Conservation (phyloP, 2,888 invertebrate genomes). For the Scotopteryx bipunctaria region DNA sequence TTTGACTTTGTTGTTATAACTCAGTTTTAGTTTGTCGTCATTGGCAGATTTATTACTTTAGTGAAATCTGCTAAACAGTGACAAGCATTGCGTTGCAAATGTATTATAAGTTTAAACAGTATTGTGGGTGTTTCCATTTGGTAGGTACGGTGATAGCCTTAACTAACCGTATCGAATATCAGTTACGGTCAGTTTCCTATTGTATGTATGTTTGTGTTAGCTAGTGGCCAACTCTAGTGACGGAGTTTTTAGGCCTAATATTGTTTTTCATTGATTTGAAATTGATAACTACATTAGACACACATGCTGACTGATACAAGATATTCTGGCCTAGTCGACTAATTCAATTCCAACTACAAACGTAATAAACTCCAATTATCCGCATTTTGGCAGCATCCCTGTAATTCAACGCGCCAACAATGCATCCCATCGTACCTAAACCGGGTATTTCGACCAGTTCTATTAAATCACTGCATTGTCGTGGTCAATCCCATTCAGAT, state of each 20-base stretch:
- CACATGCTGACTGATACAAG: no score
- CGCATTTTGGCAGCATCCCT: conserved; percentile 30
- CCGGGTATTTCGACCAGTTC: conserved; percentile 63
- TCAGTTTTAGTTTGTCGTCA: conserved; percentile 80
- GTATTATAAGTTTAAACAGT: no score
- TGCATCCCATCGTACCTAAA: conserved; percentile 36
- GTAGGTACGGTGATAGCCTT: no score
- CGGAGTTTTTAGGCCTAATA: no score
- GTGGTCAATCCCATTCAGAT: conserved; percentile 70
- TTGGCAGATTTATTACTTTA: conserved; percentile 79
- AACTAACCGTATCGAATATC: no score
- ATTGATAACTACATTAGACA: no score
- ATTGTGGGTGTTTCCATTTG: no score
- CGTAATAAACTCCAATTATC: conserved; percentile 18
- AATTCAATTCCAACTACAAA: conserved; percentile 3
- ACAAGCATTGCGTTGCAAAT: conserved; percentile 47
- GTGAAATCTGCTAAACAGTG: conserved; percentile 66
- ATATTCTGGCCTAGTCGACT: neutral
- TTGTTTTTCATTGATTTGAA: no score
- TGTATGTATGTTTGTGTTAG: no score
- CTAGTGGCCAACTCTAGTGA: no score
- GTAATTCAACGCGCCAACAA: conserved; percentile 42
- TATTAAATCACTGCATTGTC: conserved; percentile 76
- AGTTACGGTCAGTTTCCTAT: no score
- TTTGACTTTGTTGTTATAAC: conserved; percentile 83